Percentiles rank a stretch among this genome's conserved stretches.
Evolutionary conservation across 2,113 vertebrate genomes (phyloP).

Genomic region (Accipiter virgatus): DNA sequence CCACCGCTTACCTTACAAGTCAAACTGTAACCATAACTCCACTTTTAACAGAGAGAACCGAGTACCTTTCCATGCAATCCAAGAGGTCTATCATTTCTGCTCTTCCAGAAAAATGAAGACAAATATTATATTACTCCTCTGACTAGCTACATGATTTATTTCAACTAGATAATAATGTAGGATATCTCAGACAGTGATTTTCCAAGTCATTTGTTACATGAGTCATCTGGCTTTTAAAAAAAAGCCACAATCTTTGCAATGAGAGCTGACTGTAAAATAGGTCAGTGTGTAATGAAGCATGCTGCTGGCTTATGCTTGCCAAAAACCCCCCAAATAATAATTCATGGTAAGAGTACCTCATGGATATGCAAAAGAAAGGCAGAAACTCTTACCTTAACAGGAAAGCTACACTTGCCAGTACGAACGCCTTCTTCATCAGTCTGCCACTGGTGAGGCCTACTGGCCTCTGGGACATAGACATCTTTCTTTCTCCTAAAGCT

Average conservation of each 20-base stretch:
- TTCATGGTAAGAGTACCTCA: not conserved
- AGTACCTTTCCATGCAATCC: not conserved
- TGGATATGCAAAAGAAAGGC: not conserved
- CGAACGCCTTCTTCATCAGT: conserved; percentile 98
- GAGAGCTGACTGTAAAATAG: conserved; percentile 20
- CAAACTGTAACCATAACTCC: not conserved
- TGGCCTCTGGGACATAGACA: conserved; percentile 96
- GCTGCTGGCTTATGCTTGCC: not conserved
- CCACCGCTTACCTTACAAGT: not conserved
- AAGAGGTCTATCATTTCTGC: not conserved
- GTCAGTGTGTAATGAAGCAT: conserved; percentile 42
- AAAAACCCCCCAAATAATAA: not conserved
- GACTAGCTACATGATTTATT: not conserved
- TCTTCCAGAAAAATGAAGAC: conserved; percentile 25
- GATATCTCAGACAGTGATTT: not conserved
- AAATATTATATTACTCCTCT: not conserved
- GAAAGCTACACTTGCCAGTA: conserved; percentile 95
- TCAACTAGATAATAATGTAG: not conserved
- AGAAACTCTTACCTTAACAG: conserved; percentile 89
- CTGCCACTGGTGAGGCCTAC: conserved; percentile 98
- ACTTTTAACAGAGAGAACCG: not conserved
- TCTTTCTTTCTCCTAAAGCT: conserved; percentile 99
- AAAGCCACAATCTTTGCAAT: not conserved
- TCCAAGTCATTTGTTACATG: not conserved
- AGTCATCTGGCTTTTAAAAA: conserved; percentile 22